Evolutionary conservation across 2,888 invertebrate species (phyloP), one percentile per base, ranked within the genome.

Genomic region (Thecophora atra): DNA sequence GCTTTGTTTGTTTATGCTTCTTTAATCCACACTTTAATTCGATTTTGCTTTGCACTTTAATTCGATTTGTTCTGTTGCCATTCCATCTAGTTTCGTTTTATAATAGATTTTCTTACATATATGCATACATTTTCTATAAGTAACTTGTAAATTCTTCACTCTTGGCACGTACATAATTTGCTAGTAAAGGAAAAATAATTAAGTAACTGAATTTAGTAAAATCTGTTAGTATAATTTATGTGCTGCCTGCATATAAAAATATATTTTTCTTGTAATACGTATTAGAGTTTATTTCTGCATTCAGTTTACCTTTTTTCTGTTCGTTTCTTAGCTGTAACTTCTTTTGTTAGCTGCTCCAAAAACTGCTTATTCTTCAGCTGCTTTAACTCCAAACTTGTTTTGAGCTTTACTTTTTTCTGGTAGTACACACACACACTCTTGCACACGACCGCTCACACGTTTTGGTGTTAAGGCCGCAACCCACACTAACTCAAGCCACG

Each of bases 371-470:
- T 28, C 68, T 65, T 65, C 72, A 26, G 51, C 68, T 68, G 73
- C 71, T 73, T 65, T 73, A 73, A 73, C 75, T 73, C 70, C 68
- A 77, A 78, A 78, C 77, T 76, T 74, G 77, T 78, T 78, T 77
- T 73, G 70, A 72, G 72, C 64, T 68, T 69, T 71, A 42, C 24
- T 68, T 58, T 44, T 54, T 67, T 19, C 56, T 68, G 44, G 37
- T 47, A 13, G 8, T 56, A 42, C 26, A 42, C 42, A 54, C 73
- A 58, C 66, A 30, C 56, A 68, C 60, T 47, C 54, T 51, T 44
- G 51, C 47, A 63, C 70, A 71, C 24, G 37, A 37, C 19, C 54
- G 26, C 8, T 4, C 54, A 54, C 19, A 19, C 54, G 21, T 21
- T 24, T 54, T 30, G 44, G 67, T 52, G 13, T 24, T 37, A 37